Percentiles rank a stretch among this genome's conserved stretches.
Evolutionary conservation across 2,113 vertebrate genomes (phyloP).

Genomic region (Oryzias celebensis): DNA sequence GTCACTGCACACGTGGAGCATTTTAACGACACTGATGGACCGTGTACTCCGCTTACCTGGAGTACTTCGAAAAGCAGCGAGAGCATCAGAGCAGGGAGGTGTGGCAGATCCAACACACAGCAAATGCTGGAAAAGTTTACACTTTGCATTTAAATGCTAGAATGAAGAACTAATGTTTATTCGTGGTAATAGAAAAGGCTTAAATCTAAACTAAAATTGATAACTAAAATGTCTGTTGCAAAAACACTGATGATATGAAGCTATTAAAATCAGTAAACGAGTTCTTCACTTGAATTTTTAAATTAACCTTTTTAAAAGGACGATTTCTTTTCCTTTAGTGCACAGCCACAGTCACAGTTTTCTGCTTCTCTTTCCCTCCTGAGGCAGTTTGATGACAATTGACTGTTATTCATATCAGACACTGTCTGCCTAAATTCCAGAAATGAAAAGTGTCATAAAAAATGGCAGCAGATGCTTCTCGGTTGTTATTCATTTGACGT

Average conservation of each 20-base stretch:
- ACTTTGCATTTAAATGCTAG: no score
- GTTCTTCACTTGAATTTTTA: not conserved
- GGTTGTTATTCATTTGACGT: constrained; percentile 54
- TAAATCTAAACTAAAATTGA: no score
- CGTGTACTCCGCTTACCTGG: constrained; percentile 30
- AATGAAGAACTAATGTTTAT: no score
- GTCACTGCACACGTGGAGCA: constrained; percentile 36
- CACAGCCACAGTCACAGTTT: not conserved
- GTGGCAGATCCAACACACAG: constrained; percentile 16
- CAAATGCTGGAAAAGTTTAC: no score
- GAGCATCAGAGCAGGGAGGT: constrained; percentile 30
- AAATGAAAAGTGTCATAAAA: constrained; percentile 41
- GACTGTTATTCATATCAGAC: constrained; percentile 35
- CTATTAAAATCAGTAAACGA: no score
- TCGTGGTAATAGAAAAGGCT: no score
- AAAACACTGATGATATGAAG: no score
- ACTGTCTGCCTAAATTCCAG: constrained; percentile 37
- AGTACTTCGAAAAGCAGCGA: constrained; percentile 32
- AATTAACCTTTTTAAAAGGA: constrained; percentile 6
- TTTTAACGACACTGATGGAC: constrained; percentile 61
- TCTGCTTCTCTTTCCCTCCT: not conserved
- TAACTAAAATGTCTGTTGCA: no score
- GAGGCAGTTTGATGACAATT: not conserved
- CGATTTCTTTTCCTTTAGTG: not conserved
- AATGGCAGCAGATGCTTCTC: constrained; percentile 44